These are phyloP conservation scores for Hydra vulgaris DNA, from an alignment of 30 jellyfish, hydroid and myxozoan species.

Conservation along the genomic window DNA sequence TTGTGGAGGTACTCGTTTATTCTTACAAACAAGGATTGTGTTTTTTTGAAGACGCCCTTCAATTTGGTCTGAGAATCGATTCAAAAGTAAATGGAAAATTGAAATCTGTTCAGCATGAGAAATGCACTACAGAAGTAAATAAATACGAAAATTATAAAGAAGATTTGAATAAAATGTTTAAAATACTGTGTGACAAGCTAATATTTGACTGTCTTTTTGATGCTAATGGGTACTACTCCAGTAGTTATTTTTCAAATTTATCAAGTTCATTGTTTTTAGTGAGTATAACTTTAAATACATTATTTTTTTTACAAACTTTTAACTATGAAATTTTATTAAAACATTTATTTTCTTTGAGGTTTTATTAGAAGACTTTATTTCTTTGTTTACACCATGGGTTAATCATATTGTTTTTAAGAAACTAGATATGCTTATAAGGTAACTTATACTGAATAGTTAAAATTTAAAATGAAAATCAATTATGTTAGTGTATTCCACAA, in stretches of 20 bases:
- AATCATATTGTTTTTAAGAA: slow-evolving; percentile 7
- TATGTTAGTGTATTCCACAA: no score
- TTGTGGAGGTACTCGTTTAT: neutral
- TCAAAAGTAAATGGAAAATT: neutral
- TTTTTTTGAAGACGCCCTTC: neutral
- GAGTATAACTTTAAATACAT: neutral
- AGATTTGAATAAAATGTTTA: neutral
- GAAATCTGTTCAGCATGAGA: neutral
- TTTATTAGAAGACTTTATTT: neutral
- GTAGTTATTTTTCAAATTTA: neutral
- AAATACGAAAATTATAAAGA: neutral
- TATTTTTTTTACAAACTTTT: no score
- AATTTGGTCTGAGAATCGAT: neutral
- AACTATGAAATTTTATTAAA: no score
- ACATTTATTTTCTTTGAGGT: no score
- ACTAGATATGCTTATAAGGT: slow-evolving; percentile 19
- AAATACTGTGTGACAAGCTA: neutral
- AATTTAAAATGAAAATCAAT: no score
- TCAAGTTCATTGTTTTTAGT: neutral
- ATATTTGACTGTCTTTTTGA: neutral
- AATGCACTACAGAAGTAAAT: no score
- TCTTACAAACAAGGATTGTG: neutral
- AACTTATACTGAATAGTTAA: no score
- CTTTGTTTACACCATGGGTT: slow-evolving; percentile 5
- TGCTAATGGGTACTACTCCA: neutral